Evolutionary conservation across 2,888 invertebrate species (phyloP).

Genomic region (Oscheius sp.): DNA sequence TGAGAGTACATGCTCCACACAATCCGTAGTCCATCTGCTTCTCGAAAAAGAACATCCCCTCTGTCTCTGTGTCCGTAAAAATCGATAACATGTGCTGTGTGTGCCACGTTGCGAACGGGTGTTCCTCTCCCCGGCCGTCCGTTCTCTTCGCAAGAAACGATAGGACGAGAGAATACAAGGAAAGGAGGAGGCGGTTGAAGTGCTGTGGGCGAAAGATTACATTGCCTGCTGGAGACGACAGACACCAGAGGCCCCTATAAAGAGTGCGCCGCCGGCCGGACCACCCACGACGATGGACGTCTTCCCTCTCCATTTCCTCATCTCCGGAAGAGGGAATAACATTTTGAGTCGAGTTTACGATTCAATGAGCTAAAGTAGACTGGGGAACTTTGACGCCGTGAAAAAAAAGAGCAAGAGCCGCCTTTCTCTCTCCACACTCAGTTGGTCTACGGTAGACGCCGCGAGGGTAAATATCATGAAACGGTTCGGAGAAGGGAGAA

Average conservation of each 20-base stretch:
- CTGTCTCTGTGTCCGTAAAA: background rate
- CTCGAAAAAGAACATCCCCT: no score
- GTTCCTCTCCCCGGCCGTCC: conserved; percentile 9
- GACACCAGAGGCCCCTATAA: conserved; percentile 19
- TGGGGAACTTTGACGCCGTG: background rate
- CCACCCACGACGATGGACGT: conserved; percentile 31
- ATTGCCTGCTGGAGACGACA: conserved; percentile 3
- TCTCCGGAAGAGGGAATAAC: background rate
- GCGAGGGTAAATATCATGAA: background rate
- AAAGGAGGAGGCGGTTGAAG: background rate
- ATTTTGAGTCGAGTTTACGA: no score
- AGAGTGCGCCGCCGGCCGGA: conserved; percentile 30
- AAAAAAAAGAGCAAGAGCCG: background rate
- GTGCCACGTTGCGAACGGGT: conserved; percentile 30
- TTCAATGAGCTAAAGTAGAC: background rate
- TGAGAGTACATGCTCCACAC: no score
- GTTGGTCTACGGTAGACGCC: background rate
- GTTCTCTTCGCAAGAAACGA: conserved; percentile 31
- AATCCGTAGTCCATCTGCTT: no score
- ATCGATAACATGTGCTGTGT: background rate
- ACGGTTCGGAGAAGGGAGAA: background rate
- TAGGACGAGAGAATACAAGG: conserved; percentile 28
- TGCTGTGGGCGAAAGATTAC: background rate
- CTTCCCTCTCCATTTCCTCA: background rate
- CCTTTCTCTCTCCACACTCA: background rate